A percentile compares a stretch with the other conserved stretches of the same genome.
These are phyloP conservation scores for Tinea semifulvella DNA, from an alignment of 2,888 invertebrate genomes.

Conservation along the genomic window DNA sequence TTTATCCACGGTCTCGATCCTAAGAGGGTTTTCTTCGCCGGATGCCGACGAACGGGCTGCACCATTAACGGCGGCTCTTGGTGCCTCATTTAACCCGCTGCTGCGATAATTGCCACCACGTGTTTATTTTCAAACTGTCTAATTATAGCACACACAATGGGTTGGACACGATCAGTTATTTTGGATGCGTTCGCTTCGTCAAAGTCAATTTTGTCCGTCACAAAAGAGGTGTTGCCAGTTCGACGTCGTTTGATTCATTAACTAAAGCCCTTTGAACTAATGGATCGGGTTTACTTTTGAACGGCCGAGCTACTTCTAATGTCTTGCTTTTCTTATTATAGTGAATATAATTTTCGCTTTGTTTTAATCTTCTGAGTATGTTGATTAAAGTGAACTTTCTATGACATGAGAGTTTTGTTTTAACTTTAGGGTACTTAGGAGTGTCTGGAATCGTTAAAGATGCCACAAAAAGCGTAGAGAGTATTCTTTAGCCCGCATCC, in stretches of 20 bases:
- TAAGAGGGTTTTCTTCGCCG: conserved; percentile 43
- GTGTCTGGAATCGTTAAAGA: neutral
- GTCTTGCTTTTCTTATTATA: neutral
- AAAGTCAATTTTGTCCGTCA: conserved; percentile 57
- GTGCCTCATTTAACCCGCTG: conserved; percentile 64
- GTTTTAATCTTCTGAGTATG: neutral
- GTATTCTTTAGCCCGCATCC: conserved; percentile 61
- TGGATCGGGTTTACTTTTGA: conserved; percentile 31
- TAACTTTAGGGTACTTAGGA: neutral
- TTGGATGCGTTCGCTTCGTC: conserved; percentile 53
- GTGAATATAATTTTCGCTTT: neutral
- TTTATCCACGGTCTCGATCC: conserved; percentile 31
- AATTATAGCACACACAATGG: conserved; percentile 63
- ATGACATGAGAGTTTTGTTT: neutral
- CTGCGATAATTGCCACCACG: conserved; percentile 66
- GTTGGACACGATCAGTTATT: conserved; percentile 62
- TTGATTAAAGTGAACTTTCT: neutral
- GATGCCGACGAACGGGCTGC: conserved; percentile 41
- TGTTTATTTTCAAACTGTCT: conserved; percentile 61
- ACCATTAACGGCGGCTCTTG: conserved; percentile 59
- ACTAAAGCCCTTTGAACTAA: conserved; percentile 55
- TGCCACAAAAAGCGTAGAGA: conserved; percentile 35
- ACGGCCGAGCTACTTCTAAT: neutral
- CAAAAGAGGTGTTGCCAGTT: conserved; percentile 60
- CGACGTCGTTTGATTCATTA: conserved; percentile 62